These are phyloP conservation scores for Falco cherrug DNA, from an alignment of 2,797 vertebrate genomes.

Conservation along the genomic window DNA sequence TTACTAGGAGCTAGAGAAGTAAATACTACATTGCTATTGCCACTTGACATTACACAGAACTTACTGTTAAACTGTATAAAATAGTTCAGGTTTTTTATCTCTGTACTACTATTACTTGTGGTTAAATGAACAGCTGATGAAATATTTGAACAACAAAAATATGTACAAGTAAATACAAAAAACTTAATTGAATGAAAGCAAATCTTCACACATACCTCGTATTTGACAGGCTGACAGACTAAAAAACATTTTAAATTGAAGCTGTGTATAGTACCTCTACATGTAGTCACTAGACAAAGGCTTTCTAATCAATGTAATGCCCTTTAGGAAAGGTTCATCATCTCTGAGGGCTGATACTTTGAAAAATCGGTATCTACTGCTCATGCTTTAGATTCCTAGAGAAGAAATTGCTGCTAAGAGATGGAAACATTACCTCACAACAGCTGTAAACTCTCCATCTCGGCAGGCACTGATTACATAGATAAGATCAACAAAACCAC, in stretches of 20 bases:
- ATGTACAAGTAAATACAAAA: slow-evolving; percentile 62
- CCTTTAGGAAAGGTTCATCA: slow-evolving; percentile 31
- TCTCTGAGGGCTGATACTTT: not conserved
- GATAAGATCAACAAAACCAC: not conserved
- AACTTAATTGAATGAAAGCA: slow-evolving; percentile 53
- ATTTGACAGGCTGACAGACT: slow-evolving; percentile 51
- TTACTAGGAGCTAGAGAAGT: not conserved
- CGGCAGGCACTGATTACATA: not conserved
- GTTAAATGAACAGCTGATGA: slow-evolving; percentile 26
- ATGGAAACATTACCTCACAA: not conserved
- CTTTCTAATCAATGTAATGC: slow-evolving; percentile 28
- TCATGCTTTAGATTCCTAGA: slow-evolving; percentile 1
- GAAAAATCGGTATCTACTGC: not conserved
- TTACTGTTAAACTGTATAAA: slow-evolving; percentile 14
- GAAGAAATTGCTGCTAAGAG: not conserved
- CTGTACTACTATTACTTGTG: slow-evolving; percentile 1
- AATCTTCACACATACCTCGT: not conserved
- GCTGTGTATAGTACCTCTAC: not conserved
- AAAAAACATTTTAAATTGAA: slow-evolving; percentile 52
- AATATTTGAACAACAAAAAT: slow-evolving; percentile 69
- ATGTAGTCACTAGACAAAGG: slow-evolving; percentile 32
- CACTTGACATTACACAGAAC: slow-evolving; percentile 2
- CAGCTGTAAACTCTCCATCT: not conserved
- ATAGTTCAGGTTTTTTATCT: slow-evolving; percentile 7
- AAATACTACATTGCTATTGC: slow-evolving; percentile 46